Base-by-base conservation (phyloP, 2,797 vertebrate genomes). In the Halcyon badia region DNA sequence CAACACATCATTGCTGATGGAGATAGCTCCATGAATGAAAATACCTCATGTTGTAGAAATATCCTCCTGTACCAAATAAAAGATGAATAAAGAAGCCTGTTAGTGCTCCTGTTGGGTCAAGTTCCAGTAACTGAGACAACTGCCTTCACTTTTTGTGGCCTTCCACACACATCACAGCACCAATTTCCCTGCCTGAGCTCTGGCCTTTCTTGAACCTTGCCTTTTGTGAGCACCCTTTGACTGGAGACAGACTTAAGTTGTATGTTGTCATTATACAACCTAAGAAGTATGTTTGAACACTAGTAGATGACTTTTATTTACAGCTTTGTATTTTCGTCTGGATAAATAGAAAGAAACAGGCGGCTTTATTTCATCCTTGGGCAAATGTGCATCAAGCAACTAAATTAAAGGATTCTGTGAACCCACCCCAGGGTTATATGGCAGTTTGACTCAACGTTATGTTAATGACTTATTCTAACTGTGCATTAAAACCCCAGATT, bases 391-490 rank as follows among this genome's bases (percentile, higher is more conserved):
- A 75, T 73, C 64, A 76, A 64, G 42, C 64, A 92, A 64, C 37
- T n/a, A 64, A 77, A 91, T 68, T 65, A 89, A 76, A 81, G 83
- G 61, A 80, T 22, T 11, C 17, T 42, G 25, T 81, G 52, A 94
- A 65, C 26, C 9, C 49, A 31, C 7, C 37, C 26, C 79, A 86
- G 84, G 37, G 41, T 68, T 91, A 46, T 56, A 24, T 46, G 44
- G 35, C 51, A 85, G 28, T 62, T 91, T 85, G 79, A 85, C 61
- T 78, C 44, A 30, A 37, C 26, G 28, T n/a, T 57, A 42, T 14
- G 4, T 70, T 82, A 49, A 70, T 44, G 15, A n/a, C 15, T 91
- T 89, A 31, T 35, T 89, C 30, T 72, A 93, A 87, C 28, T 82
- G 54, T 64, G 33, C 56, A 31, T 70, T 85, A 68, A 71, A 39